Conservation (phyloP, 2,888 invertebrate species). For the Salpingus planirostris region DNA sequence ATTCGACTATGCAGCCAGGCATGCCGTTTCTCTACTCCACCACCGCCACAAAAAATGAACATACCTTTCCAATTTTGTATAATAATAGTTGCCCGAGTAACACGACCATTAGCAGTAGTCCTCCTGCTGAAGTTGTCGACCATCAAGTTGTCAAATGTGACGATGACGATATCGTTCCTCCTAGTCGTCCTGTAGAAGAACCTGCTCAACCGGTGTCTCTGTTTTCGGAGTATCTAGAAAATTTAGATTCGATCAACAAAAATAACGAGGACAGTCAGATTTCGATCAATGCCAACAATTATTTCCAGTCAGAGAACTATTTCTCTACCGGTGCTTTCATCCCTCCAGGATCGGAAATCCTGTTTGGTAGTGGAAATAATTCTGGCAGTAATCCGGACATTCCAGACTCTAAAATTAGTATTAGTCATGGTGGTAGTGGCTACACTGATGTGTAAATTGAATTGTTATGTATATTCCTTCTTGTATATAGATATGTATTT, state of each 20-base stretch:
- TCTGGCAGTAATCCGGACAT: too few species aligned
- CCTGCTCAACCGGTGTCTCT: conserved; percentile 36
- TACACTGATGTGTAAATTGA: too few species aligned
- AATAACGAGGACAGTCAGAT: conserved; percentile 10
- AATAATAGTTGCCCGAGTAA: conserved; percentile 22
- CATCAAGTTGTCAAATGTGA: too few species aligned
- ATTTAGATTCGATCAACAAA: conserved; percentile 44
- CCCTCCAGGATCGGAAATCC: conserved; percentile 54
- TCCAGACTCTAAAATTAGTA: too few species aligned
- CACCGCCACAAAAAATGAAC: conserved; percentile 12
- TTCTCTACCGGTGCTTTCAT: conserved; percentile 46
- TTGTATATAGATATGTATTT: too few species aligned
- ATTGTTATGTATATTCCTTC: too few species aligned
- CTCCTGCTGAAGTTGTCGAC: conserved; percentile 15
- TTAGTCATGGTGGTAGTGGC: too few species aligned
- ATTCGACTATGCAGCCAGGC: conserved; percentile 27
- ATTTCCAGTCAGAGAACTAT: conserved; percentile 58
- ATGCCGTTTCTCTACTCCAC: conserved; percentile 27
- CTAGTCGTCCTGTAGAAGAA: too few species aligned
- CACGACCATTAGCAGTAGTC: conserved; percentile 13
- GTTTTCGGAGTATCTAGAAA: conserved; percentile 49
- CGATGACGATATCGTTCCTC: conserved; percentile 16
- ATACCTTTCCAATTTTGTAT: conserved; percentile 37
- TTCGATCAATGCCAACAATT: conserved; percentile 15
- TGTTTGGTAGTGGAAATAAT: conserved; percentile 44